Percentiles rank a stretch among this genome's conserved stretches.
Evolutionary conservation across 1,140 invertebrate species (phyloP).

Genomic region (Harpegnathos saltator): DNA sequence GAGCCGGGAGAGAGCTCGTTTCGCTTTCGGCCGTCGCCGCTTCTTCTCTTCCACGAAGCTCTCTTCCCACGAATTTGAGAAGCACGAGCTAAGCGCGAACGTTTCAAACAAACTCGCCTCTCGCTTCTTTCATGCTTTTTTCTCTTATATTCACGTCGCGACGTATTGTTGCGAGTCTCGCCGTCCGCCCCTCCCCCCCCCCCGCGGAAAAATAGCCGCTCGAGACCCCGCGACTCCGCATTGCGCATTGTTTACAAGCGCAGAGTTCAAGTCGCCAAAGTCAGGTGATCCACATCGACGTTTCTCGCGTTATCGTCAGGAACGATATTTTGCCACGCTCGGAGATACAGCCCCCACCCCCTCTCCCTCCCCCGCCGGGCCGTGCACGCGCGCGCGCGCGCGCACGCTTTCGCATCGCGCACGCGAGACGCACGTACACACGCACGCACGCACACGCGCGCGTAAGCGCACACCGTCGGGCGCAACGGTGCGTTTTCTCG

Average conservation of each 20-base stretch:
- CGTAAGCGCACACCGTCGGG: conserved; percentile 33
- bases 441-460: background rate
- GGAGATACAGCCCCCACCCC: conserved; percentile 1
- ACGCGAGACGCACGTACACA: background rate
- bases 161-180: background rate
- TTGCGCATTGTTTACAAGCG: background rate
- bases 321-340: conserved; percentile 4
- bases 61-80: too few relatives aligned
- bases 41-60: too few relatives aligned
- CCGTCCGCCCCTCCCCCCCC: too few relatives aligned
- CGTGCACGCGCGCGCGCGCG: too few relatives aligned
- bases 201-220: too few relatives aligned
- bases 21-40: too few relatives aligned
- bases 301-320: background rate
- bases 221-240: too few relatives aligned
- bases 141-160: background rate
- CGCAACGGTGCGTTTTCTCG: conserved; percentile 70
- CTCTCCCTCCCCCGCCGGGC: too few relatives aligned
- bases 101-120: too few relatives aligned
- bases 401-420: background rate
- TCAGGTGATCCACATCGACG: background rate
- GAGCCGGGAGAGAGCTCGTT: too few relatives aligned
- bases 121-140: too few relatives aligned
- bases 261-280: background rate
- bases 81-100: too few relatives aligned